Base-by-base conservation (phyloP, 2,888 invertebrate genomes). In the Drepanosiphum platanoidis region DNA sequence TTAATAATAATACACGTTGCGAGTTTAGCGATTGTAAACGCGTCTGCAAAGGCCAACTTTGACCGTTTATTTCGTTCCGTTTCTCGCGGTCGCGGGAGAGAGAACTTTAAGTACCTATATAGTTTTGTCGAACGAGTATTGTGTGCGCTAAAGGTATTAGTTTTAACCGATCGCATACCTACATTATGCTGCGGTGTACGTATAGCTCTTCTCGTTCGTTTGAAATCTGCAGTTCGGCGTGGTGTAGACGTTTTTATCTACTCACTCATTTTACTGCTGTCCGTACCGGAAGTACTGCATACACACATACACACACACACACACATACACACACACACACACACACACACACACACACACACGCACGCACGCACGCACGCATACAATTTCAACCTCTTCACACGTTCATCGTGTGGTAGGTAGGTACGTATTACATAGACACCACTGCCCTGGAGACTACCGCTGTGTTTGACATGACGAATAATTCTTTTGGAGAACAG, bases 391-490 rank as follows among this genome's bases (percentile, higher is more conserved):
- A 68, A 52, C 34, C 68, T 68, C 79, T 52, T 70, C 80, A 36
- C 70, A 70, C 68, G 1, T 70, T 42, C 1, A 1, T 13, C 34
- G 27, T 1, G 58, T n/a, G 7, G n/a, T 7, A 4, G 58, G 1
- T 7, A 42, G 42, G 7, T 1, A 58, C n/a, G 58, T 58, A n/a
- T n/a, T n/a, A 8, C 58, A 9, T 3, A 7, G 9, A 22, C n/a
- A 5, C 58, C 2, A 27, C 61, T n/a, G 58, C 5, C 61, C 61
- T 9, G n/a, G 27, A n/a, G n/a, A 52, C 46, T 5, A 52, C 46
- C 9, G 13, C 80, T 81, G 80, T 7, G 36, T 70, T 70, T 81
- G 80, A 81, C 80, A 58, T 52, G 80, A 71, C 70, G 70, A 81
- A 81, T 81, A 81, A 81, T 52, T 81, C 70, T 70, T 81, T 22